A percentile compares a stretch with the other conserved stretches of the same genome.
Evolutionary conservation across 2,113 vertebrate species (phyloP).

Genomic region (Andinoacara biseriatus): DNA sequence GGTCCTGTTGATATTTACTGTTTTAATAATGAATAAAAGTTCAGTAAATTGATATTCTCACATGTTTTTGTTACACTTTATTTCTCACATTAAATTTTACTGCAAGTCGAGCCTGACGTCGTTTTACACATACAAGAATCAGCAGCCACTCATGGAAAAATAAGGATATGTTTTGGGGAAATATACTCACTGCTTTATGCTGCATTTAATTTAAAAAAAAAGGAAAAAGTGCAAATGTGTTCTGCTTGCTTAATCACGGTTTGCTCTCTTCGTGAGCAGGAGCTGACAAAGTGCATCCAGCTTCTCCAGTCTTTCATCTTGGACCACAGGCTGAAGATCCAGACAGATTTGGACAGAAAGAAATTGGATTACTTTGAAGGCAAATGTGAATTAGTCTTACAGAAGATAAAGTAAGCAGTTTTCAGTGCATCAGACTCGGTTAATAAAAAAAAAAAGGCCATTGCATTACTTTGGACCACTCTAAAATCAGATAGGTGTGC

Average conservation of each 20-base stretch:
- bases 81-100: not conserved
- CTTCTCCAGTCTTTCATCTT: conserved; percentile 83
- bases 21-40: not conserved
- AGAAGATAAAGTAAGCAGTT: conserved; percentile 84
- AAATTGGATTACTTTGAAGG: conserved; percentile 86
- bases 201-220: not conserved
- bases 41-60: not conserved
- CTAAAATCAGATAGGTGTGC: not conserved
- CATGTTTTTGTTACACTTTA: not conserved
- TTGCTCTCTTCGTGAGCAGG: conserved; percentile 65
- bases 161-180: not conserved
- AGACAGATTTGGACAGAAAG: conserved; percentile 83
- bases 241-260: not conserved
- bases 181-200: not conserved
- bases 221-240: not conserved
- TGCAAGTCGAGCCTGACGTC: rapidly evolving
- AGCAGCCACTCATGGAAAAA: not conserved
- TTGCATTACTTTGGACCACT: rapidly evolving
- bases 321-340: conserved; percentile 82
- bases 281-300: conserved; percentile 82
- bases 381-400: conserved; percentile 85
- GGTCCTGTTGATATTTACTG: too few relatives aligned
- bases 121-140: rapidly evolving
- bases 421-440: not conserved
- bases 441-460: not conserved